Conservation (phyloP, 2,888 invertebrate genomes). For the Parasteatoda lunata region DNA sequence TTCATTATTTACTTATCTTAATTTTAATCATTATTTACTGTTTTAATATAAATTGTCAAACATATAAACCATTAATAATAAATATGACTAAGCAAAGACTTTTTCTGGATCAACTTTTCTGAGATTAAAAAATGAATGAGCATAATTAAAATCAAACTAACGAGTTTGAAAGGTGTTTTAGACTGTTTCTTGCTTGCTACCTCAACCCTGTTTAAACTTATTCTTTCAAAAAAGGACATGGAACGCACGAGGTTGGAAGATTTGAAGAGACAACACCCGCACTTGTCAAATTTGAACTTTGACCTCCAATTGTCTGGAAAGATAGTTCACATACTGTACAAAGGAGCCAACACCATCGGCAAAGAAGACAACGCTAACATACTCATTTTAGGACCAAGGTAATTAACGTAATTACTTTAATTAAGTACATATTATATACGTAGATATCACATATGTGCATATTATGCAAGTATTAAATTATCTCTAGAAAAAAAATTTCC, state of each 20-base stretch:
- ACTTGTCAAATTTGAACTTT: constrained; percentile 78
- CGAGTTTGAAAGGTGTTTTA: no score
- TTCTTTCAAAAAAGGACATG: constrained; percentile 26
- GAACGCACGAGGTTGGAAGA: constrained; percentile 67
- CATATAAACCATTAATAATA: no score
- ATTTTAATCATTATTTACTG: no score
- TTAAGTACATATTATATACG: no score
- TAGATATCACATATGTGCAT: constrained; percentile 13
- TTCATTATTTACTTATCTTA: no score
- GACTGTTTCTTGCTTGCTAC: no score
- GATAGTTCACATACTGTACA: constrained; percentile 77
- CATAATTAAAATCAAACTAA: no score
- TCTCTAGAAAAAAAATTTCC: neutral
- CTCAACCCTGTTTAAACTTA: neutral
- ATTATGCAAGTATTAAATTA: neutral
- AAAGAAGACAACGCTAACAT: constrained; percentile 75
- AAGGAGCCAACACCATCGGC: constrained; percentile 72
- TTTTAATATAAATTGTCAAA: no score
- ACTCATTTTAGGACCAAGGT: constrained; percentile 76
- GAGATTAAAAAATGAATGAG: no score
- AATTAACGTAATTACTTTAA: no score
- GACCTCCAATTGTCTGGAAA: constrained; percentile 77
- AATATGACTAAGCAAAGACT: no score
- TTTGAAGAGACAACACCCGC: constrained; percentile 73
- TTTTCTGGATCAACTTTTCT: no score